A percentile compares a stretch with the other conserved stretches of the same genome.
Conservation (phyloP, 2,113 vertebrate genomes). For the Neoarius graeffei region DNA sequence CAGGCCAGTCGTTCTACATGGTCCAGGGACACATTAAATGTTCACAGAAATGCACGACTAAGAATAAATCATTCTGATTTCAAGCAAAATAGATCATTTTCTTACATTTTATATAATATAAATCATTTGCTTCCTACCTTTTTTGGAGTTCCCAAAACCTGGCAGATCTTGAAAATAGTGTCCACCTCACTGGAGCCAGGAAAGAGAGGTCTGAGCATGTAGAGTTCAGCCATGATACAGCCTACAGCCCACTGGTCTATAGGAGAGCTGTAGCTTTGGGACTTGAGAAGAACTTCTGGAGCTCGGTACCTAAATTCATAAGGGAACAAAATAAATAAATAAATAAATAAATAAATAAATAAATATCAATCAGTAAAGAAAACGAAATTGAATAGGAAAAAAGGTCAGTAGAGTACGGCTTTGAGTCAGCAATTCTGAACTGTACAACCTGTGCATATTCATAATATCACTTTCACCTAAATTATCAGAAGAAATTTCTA, state of each 20-base stretch:
- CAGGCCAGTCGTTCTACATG: constrained; percentile 88
- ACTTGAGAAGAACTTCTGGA: constrained; percentile 91
- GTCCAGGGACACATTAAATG: constrained; percentile 32
- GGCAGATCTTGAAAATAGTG: constrained; percentile 99
- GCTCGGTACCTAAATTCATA: constrained; percentile 85
- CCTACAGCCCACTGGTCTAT: constrained; percentile 97
- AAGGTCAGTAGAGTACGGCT: no score
- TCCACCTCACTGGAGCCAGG: constrained; percentile 97
- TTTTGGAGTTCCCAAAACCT: constrained; percentile 94
- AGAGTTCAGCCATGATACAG: constrained; percentile 97
- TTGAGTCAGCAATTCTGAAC: neutral
- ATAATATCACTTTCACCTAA: neutral
- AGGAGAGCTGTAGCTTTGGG: constrained; percentile 89
- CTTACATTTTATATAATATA: neutral
- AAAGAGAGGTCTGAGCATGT: constrained; percentile 93
- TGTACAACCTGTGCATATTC: neutral
- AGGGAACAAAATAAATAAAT: neutral
- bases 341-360: no score
- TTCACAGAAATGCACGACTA: neutral
- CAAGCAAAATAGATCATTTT: neutral
- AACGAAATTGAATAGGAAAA: neutral
- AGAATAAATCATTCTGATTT: neutral
- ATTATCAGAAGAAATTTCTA: neutral
- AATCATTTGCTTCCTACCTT: constrained; percentile 73
- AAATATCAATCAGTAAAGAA: neutral